Base-by-base conservation (phyloP, 2,888 invertebrate genomes). In the Dendrolimus pini region DNA sequence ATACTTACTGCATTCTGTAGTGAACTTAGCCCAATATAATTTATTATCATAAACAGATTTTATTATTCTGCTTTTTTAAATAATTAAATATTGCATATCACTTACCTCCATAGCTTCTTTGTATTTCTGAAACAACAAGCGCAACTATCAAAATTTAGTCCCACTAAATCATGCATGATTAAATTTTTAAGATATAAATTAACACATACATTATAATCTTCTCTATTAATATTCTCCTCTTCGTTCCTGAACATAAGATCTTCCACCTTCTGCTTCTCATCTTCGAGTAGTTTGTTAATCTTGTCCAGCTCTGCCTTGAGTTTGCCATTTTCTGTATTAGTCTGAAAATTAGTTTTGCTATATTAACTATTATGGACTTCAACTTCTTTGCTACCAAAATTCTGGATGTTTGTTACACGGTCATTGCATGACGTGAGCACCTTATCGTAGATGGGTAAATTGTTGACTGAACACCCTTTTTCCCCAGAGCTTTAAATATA, bases 211-310 rank as follows among this genome's bases (percentile, higher is more conserved):
- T 97, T 95, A 67, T 96, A 92, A 80, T 98, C 98, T 74, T 95
- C 95, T 80, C 96, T 97, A 70, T 94, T 94, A 71, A 98, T 95
- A 55, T 96, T 94, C 68, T 97, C 97, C 80, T 99, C 98, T 87
- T 98, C 98, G 64, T 96, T 94, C 60, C 96, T 92, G 79, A 98
- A 98, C 84, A 97, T 95, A 62, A 98, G 92, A 82, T 98, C 98
- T 88, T 98, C 98, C 7, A 95, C 94, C 83, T 95, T 96, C 75
- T 95, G 94, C 68, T 92, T 92, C 73, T 96, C 96, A 69, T 96
- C 96, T 59, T 95, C 95, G 64, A 97, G 80, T 71, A 94, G 93
- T 61, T 92, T 88, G 65, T 90, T 84, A 60, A 96, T 83, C 58
- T 91, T 91, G 59, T 87, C 88, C 64, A 92, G 78, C 65, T 93